These are phyloP conservation scores for Paradisaea rubra DNA, from an alignment of 2,113 vertebrate genomes.

Conservation along the genomic window DNA sequence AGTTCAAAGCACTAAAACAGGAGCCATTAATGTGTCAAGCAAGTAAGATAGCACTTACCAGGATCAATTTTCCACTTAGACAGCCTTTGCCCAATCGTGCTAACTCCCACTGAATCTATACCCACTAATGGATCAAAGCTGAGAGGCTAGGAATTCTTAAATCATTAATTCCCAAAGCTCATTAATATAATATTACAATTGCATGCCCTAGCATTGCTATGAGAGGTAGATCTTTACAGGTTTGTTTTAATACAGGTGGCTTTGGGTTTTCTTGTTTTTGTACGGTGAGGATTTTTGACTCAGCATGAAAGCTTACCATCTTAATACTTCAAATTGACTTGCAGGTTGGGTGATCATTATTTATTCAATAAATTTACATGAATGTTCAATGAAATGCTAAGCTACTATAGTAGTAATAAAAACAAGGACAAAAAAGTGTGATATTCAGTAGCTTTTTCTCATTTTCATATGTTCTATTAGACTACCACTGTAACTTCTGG, in stretches of 20 bases:
- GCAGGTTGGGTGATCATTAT: neutral
- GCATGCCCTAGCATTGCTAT: neutral
- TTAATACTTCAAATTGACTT: neutral
- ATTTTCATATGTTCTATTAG: neutral
- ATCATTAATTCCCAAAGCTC: conserved; percentile 56
- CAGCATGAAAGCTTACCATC: neutral
- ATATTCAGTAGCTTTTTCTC: neutral
- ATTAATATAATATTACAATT: conserved; percentile 65
- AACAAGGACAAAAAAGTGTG: neutral
- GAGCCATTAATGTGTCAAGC: conserved; percentile 51
- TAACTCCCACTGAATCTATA: conserved; percentile 70
- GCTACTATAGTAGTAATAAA: neutral
- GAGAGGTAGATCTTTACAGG: neutral
- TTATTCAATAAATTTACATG: neutral
- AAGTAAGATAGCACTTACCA: conserved; percentile 57
- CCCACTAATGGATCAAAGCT: conserved; percentile 66
- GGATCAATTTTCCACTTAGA: conserved; percentile 77
- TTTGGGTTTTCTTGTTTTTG: neutral
- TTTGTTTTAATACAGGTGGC: neutral
- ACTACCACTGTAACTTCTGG: neutral
- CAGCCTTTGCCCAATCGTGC: conserved; percentile 63
- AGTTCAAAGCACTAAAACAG: conserved; percentile 66
- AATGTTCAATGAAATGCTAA: neutral
- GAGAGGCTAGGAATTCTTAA: conserved; percentile 61
- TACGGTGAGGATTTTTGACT: neutral